Evolutionary conservation across 2,113 vertebrate species (phyloP).

Genomic region (Callithrix jacchus): DNA sequence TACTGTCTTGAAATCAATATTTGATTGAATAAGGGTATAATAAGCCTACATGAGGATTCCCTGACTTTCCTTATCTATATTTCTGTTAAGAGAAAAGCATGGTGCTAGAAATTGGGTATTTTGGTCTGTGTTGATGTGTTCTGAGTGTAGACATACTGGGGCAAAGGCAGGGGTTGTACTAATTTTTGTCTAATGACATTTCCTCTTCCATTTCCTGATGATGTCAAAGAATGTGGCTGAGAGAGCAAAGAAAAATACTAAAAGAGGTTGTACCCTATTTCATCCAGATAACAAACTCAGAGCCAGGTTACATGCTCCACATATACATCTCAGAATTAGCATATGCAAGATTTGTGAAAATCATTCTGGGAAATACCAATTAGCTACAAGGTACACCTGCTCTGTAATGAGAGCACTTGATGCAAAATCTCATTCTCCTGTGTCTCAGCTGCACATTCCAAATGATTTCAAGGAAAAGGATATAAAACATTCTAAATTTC

Average conservation of each 20-base stretch:
- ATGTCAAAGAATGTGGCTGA: not conserved
- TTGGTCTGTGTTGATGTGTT: not conserved
- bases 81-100: not conserved
- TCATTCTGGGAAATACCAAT: not conserved
- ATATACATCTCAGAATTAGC: not conserved
- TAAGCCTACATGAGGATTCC: not conserved
- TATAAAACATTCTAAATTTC: not conserved
- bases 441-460: not conserved
- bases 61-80: not conserved
- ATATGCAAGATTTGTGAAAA: constrained; percentile 7
- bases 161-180: not conserved
- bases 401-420: not conserved
- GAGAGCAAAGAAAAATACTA: not conserved
- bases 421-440: not conserved
- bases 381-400: not conserved
- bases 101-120: not conserved
- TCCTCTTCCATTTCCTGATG: not conserved
- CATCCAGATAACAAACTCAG: not conserved
- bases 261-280: not conserved
- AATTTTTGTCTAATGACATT: not conserved
- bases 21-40: not conserved
- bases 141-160: not conserved
- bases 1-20: not conserved
- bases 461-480: not conserved
- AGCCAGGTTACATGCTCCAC: not conserved